Evolutionary conservation across 2,888 invertebrate genomes (phyloP).

Genomic region (Drosophila mercatorum): DNA sequence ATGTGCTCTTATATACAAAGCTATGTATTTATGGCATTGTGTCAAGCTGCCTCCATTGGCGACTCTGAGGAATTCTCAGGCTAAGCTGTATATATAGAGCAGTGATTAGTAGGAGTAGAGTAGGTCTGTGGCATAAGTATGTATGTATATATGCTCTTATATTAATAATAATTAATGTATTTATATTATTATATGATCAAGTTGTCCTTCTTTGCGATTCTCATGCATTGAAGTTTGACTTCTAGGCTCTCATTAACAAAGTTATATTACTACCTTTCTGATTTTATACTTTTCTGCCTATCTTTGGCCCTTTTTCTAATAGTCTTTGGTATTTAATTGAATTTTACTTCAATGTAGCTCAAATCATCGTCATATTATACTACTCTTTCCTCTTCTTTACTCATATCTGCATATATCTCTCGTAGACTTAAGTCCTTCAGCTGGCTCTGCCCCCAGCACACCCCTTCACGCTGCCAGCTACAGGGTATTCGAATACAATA

Average conservation of each 20-base stretch:
- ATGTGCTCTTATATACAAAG: background rate
- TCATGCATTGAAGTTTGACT: background rate
- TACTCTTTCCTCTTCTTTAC: background rate
- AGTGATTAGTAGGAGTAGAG: background rate
- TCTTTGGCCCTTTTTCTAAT: background rate
- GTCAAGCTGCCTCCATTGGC: background rate
- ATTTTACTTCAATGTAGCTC: too few species aligned
- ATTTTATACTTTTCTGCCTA: too few species aligned
- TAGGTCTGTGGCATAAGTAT: too few species aligned
- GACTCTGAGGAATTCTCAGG: background rate
- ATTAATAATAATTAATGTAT: too few species aligned
- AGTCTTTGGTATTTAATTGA: too few species aligned
- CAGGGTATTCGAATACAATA: conserved; percentile 20
- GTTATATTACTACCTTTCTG: background rate
- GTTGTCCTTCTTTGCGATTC: background rate
- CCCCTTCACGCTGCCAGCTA: background rate
- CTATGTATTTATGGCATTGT: background rate
- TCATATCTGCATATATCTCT: background rate
- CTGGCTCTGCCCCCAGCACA: too few species aligned
- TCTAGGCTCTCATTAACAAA: background rate
- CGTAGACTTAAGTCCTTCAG: background rate
- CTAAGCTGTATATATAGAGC: background rate
- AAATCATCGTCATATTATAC: too few species aligned
- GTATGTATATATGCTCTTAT: too few species aligned
- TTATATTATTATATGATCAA: too few species aligned